Evolutionary conservation across 2,113 vertebrate genomes (phyloP).

Genomic region (Urocolius indicus): DNA sequence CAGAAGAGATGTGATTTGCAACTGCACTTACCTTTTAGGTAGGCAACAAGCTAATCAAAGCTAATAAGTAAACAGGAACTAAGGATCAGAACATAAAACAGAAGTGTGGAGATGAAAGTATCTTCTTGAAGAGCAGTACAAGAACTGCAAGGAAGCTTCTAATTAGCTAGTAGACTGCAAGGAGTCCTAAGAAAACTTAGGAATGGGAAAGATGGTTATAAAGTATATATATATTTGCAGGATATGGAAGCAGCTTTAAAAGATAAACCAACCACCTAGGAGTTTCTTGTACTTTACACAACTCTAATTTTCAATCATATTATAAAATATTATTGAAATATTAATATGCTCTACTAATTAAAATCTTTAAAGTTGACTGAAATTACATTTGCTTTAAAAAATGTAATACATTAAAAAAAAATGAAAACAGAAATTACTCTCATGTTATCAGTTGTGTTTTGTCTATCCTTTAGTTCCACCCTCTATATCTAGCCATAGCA

Average conservation of each 20-base stretch:
- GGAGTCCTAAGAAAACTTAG: neutral
- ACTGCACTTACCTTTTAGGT: neutral
- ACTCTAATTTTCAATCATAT: slow-evolving; percentile 57
- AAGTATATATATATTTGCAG: neutral
- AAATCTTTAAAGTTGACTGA: neutral
- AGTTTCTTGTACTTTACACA: slow-evolving; percentile 3
- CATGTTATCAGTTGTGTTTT: slow-evolving; percentile 13
- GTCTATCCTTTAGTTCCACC: neutral
- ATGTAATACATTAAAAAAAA: neutral
- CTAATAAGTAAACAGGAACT: slow-evolving; percentile 8
- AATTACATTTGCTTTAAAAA: slow-evolving; percentile 37
- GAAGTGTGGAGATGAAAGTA: neutral
- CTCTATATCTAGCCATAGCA: neutral
- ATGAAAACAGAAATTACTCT: slow-evolving; percentile 28
- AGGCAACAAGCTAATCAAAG: slow-evolving; percentile 5
- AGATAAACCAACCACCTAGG: neutral
- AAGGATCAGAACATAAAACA: neutral
- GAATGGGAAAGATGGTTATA: slow-evolving; percentile 5
- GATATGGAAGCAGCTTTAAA: neutral
- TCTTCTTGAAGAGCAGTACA: slow-evolving; percentile 31
- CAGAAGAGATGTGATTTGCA: slow-evolving; percentile 18
- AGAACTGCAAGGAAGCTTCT: slow-evolving; percentile 25
- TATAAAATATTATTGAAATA: slow-evolving; percentile 25
- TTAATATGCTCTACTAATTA: slow-evolving; percentile 46
- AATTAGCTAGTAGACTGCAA: slow-evolving; percentile 40